Evolutionary conservation across 2,113 vertebrate genomes (phyloP), one percentile per base, ranked within the genome.

Genomic region (Gambusia holbrooki): DNA sequence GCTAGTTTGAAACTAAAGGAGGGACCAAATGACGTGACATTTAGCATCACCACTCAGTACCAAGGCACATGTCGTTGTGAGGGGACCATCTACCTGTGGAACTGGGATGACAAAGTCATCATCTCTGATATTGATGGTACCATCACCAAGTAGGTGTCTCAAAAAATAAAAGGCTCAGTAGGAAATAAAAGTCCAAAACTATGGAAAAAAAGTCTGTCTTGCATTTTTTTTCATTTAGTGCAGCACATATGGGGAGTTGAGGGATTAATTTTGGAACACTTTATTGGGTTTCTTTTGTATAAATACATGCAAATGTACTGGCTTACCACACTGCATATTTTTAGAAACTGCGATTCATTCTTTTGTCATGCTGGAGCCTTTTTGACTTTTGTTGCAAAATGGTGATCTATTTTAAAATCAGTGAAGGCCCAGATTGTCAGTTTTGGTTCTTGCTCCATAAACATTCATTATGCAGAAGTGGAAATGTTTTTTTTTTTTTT

Each of bases 111-210:
- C 91, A 98, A 97, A 92, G 91, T 99, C 89, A 93, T 99, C 82
- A 98, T 99, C 90, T 99, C 98, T 0, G 98, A 99, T 87, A 99
- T 99, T 6, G 98, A 99, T 67, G 98, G 97, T 42, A 99, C 97
- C 62, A 99, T 99, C 89, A 99, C 97, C 60, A 99, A 99, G 97
- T 97, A 95, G 35, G 96, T 84, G 15, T 32, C 29, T 28, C 13
- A 51, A 71, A 72, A 66, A 66, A 15, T 25, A n/a, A 54, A 2
- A 54, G 15, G 4, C 17, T 17, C 19, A 9, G 17, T 54, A 54
- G 25, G 2, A 58, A 9, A 58, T n/a, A 25, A 25, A 58, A 58
- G 25, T n/a, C 10, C 8, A n/a, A 58, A 58, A 25, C 22, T 58
- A 9, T 54, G 8, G 17, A 54, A 54, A 22, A 54, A 54, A 0